Base-by-base conservation (phyloP, 92 coral and sea anemone genomes). In the Ricordea florida region DNA sequence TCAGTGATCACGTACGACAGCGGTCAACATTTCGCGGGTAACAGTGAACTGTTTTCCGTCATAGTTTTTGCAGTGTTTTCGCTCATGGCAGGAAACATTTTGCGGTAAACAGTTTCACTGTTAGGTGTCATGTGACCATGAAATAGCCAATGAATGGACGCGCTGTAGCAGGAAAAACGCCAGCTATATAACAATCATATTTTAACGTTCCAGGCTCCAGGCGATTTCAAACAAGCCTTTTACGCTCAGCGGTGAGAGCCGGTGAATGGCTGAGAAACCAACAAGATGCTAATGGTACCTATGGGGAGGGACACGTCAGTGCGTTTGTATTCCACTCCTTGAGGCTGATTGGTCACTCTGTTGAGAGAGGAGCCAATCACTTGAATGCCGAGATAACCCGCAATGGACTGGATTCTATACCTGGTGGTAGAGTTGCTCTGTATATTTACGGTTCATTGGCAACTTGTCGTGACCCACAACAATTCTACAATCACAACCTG, bases 181-280 rank as follows among this genome's bases (percentile, higher is more conserved):
- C 9, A n/a, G n/a, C n/a, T n/a, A n/a, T n/a, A n/a, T n/a, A n/a
- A n/a, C n/a, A n/a, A n/a, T n/a, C 57, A 9, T 21, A 8, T 22
- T 33, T 38, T 56, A 15, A 15, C 36, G 32, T 40, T 31, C n/a
- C 44, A 90, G 97, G 93, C 23, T 34, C 80, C 28, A 83, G 93
- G 68, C 61, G 47, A 28, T 69, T 87, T 13, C 67, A 76, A 53
- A 88, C 92, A 0, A 83, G 81, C 56, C 91, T 93, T n/a, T 77
- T 84, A 9, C 93, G 97, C 34, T 86, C 97, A 0, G 87, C 93
- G 1, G 89, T 85, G 33, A 65, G 74, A 50, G 96, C 90, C 48
- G 85, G 87, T 14, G 92, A 93, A 65, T 93, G 96, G 96, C 31
- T 87, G 51, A 66, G 29, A 61, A 58, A 65, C 27, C 59, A 64